Evolutionary conservation across 2,113 vertebrate species (phyloP).

Genomic region (Chauna torquata): DNA sequence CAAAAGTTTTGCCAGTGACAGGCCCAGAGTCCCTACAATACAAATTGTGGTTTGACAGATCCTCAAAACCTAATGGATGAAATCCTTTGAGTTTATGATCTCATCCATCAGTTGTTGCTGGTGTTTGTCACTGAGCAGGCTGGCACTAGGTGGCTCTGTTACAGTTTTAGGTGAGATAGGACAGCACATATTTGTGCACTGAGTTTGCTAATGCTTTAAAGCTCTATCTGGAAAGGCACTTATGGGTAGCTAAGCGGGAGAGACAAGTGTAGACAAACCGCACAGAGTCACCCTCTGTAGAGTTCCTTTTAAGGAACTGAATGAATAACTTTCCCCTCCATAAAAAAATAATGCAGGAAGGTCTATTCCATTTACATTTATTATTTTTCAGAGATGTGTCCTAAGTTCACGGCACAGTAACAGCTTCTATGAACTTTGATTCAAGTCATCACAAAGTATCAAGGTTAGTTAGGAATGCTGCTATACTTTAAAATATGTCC

Average conservation of each 20-base stretch:
- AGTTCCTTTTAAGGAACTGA: background rate
- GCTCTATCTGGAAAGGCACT: background rate
- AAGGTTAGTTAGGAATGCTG: background rate
- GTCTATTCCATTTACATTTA: background rate
- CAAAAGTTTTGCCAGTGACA: background rate
- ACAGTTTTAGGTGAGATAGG: background rate
- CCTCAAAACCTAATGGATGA: background rate
- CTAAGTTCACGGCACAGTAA: background rate
- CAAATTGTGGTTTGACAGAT: background rate
- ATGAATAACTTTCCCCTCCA: background rate
- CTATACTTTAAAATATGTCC: background rate
- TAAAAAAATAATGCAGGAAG: background rate
- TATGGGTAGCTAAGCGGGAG: background rate
- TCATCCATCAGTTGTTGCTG: background rate
- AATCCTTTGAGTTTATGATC: background rate
- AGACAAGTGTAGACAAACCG: background rate
- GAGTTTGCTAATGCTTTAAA: background rate
- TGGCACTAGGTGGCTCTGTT: background rate
- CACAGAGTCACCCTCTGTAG: background rate
- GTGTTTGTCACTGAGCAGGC: background rate
- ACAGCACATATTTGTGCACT: background rate
- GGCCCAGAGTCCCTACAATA: background rate
- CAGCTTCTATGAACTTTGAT: background rate
- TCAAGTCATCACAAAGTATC: background rate
- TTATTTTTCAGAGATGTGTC: background rate